Evolutionary conservation across 2,888 invertebrate genomes (phyloP), one percentile per base, ranked within the genome.

Genomic region (Balanococcus diminutus): DNA sequence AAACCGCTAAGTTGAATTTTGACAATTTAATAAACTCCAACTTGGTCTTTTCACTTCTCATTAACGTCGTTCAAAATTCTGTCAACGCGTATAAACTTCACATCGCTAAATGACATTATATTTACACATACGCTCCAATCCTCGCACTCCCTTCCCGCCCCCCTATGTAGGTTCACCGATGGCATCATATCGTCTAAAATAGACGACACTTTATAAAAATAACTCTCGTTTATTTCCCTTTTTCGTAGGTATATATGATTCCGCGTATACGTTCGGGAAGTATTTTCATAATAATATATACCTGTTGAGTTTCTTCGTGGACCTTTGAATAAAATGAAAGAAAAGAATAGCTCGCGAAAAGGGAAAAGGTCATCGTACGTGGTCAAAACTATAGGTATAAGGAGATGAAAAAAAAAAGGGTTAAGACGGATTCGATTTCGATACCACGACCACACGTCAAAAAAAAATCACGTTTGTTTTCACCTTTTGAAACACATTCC

Each of bases 21-120:
- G 75, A 79, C 75, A 79, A 36, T 79, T 79, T 36, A 79, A 79
- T 79, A n/a, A 79, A 79, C 75, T 79, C 36, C 36, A 56, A 79
- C 75, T 36, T 32, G 32, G 75, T 79, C 75, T 36, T 36, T 79
- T 79, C 75, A 36, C 75, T 79, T 79, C 75, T 79, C 36, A 79
- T 79, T 79, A 79, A n/a, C 36, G 36, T 36, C 32, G 32, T 79
- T 36, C 36, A 32, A 36, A 36, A 32, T 79, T 36, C 75, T 36
- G 75, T 79, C 75, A 79, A 79, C 75, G 32, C 75, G 25, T 36
- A 36, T 79, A 79, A 79, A 79, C 19, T 79, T 79, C 36, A 36
- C 75, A 36, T 36, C 19, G 75, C 75, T 36, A 36, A 79, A 79
- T 79, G 32, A 79, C 75, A 67, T 67, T 67, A 67, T 67, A 67